Base-by-base conservation (phyloP, 2,888 invertebrate species). In the Trichopria drosophilae region DNA sequence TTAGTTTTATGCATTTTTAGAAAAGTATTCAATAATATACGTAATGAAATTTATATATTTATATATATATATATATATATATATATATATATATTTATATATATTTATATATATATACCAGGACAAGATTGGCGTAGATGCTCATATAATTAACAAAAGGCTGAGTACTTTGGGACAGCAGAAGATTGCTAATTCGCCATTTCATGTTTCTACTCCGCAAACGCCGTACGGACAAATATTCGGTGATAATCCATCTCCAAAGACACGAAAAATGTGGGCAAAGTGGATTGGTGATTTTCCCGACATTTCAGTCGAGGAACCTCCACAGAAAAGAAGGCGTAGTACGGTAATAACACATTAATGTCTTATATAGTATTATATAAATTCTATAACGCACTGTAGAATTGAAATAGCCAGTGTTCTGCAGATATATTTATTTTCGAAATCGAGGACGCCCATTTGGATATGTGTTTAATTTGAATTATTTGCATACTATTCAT, bases 221-320 rank as follows among this genome's bases (percentile, higher is more conserved):
- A 80, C 81, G 6, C 82, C 83, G 0, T 78, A 80, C 48, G 82
- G 82, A 2, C 74, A 76, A 24, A 71, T 78, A 45, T 73, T 80
- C 28, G 68, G 68, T 20, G 70, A 78, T 0, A 73, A 79, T 68
- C 81, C 82, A 3, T 79, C 81, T 1, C 78, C 79, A 0, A 67
- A 69, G 6, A 76, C 80, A 3, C 73, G 79, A 47, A 82, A 83
- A 64, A 71, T 69, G 15, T 78, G 78, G 75, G 66, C 76, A 16
- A 75, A 74, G 49, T 81, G 76, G 75, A 67, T 80, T n/a, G 73
- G 80, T 43, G 65, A 70, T 23, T 71, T 81, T 49, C 80, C 80
- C 0, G 78, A 80, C 40, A 71, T 72, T 53, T 59, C 56, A 24
- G 59, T 60, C 5, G 66, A 70, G 22, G 71, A 74, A 45, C 75